Evolutionary conservation across 2,113 vertebrate genomes (phyloP), one percentile per base, ranked within the genome.

Genomic region (Corythaixoides concolor): DNA sequence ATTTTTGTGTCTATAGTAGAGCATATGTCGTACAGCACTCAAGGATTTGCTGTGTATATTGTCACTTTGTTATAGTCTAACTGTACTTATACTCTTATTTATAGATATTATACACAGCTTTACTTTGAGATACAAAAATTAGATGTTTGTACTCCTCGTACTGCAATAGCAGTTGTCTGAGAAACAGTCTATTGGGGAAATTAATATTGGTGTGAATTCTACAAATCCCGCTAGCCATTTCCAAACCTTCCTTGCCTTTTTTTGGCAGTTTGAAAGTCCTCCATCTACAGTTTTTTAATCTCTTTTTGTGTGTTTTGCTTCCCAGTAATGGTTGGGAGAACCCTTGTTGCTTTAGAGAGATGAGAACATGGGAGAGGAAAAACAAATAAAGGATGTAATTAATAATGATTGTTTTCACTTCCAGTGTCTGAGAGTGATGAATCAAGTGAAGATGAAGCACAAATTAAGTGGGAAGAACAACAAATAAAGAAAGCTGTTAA

Each of bases 401-500:
- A 43, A 15, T 85, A 72, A 90, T 27, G 4, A 7, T 52, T 95
- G 5, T 49, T 59, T 63, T 85, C 17, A 74, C 76, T 96, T 97
- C 35, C 92, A 99, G 98, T 59, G 59, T 97, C 97, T 90, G 95
- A 95, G 89, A 90, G 89, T 91, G 97, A 96, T 76, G 96, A 84
- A 74, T 98, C 95, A 58, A 94, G 84, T 93, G 98, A 98, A 12
- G 98, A 99, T 75, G 98, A 99, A 94, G 95, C 90, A 77, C 97
- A 98, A 76, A 97, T 98, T 45, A 97, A 98, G 60, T 99, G 99
- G 99, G 99, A 99, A 96, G 98, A 99, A 59, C 99, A 99, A 67
- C 99, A 99, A 93, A 99, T 99, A 95, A 98, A 91, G 70, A 99
- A 99, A 97, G 99, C 98, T 26, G 88, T 99, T 74, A 99, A 98